These are phyloP conservation scores for Volucella inflata DNA, from an alignment of 2,888 invertebrate genomes.

Conservation along the genomic window DNA sequence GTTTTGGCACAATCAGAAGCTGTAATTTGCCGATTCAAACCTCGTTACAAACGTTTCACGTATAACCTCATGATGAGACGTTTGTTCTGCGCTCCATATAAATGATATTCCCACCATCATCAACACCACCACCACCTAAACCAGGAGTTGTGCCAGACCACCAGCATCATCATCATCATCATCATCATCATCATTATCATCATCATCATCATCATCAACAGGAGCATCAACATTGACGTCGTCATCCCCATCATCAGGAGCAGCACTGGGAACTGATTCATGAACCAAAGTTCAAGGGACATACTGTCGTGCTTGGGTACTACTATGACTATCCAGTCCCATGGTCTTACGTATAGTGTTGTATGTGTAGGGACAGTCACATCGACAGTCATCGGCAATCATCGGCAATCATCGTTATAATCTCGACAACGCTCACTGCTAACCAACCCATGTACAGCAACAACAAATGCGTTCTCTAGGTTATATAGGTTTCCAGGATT, in stretches of 20 bases:
- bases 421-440: conserved; percentile 44
- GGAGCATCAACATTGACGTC: conserved; percentile 23
- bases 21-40: conserved; percentile 79
- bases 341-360: neutral
- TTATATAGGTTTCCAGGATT: conserved; percentile 19
- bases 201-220: conserved; percentile 33
- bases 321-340: neutral
- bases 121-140: conserved; percentile 48
- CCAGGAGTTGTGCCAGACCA: neutral
- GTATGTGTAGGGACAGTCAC: conserved; percentile 7
- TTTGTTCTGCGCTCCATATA: conserved; percentile 76
- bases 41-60: conserved; percentile 79
- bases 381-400: conserved; percentile 28
- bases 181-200: conserved; percentile 25
- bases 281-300: conserved; percentile 54
- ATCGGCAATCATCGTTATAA: conserved; percentile 46
- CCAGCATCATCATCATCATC: conserved; percentile 25
- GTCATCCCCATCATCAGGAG: conserved; percentile 1
- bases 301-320: conserved; percentile 22
- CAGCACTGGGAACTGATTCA: conserved; percentile 60
- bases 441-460: conserved; percentile 29
- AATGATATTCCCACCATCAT: conserved; percentile 75
- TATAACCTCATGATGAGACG: conserved; percentile 77
- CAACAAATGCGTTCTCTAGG: conserved; percentile 40
- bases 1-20: conserved; percentile 78